Evolutionary conservation across 2,888 invertebrate species (phyloP).

Genomic region (Acrobasis suavella): DNA sequence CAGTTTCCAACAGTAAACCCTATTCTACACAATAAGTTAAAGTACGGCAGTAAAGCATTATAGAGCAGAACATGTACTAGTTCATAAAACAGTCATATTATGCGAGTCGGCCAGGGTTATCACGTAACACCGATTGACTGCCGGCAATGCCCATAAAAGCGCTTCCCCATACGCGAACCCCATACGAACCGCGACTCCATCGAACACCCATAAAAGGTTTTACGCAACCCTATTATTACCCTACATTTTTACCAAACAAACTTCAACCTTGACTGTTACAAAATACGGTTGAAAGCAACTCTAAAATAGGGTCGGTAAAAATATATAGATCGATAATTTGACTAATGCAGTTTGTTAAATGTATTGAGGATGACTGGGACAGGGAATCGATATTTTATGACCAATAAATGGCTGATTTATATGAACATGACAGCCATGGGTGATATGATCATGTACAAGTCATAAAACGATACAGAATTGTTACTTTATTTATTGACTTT

Average conservation of each 20-base stretch:
- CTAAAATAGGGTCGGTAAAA: not conserved
- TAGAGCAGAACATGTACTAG: slow-evolving; percentile 8
- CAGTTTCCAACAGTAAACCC: not conserved
- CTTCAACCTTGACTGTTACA: not conserved
- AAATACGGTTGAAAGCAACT: not conserved
- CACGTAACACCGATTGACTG: slow-evolving; percentile 14
- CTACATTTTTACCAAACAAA: not conserved
- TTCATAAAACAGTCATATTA: slow-evolving; percentile 9
- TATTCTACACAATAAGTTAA: not conserved
- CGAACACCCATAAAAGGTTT: slow-evolving; percentile 20
- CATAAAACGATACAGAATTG: not conserved
- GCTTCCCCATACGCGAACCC: slow-evolving; percentile 11
- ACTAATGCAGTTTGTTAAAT: slow-evolving; percentile 15
- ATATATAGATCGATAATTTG: slow-evolving; percentile 18
- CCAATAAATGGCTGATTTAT: slow-evolving; percentile 8
- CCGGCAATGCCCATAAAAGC: slow-evolving; percentile 6
- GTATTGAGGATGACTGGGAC: slow-evolving; percentile 1
- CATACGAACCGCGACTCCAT: slow-evolving; percentile 18
- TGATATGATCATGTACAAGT: not conserved
- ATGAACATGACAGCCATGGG: not conserved
- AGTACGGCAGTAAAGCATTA: not conserved
- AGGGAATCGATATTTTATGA: slow-evolving; percentile 5
- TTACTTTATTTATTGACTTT: not conserved
- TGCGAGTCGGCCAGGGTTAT: slow-evolving; percentile 6
- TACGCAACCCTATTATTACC: slow-evolving; percentile 15